Conservation (phyloP, 23 tunicate genomes). For the Oikopleura dioica region DNA sequence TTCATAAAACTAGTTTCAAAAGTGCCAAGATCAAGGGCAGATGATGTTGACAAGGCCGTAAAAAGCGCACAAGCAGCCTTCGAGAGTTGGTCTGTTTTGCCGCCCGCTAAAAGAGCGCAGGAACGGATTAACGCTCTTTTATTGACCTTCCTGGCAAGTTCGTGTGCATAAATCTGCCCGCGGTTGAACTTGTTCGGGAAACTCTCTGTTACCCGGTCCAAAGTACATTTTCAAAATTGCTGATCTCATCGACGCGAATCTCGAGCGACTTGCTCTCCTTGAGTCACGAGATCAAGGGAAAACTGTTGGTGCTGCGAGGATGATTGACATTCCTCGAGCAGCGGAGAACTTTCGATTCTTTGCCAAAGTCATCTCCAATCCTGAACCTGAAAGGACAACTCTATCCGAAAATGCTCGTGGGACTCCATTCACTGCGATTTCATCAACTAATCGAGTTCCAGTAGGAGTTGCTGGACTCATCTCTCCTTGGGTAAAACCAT, state of each 20-base stretch:
- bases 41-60: constrained; percentile 40
- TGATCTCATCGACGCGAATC: constrained; percentile 28
- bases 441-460: constrained; percentile 37
- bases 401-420: constrained; percentile 7
- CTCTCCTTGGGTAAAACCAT: neutral
- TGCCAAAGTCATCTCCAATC: constrained; percentile 32
- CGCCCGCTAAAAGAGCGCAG: constrained; percentile 14
- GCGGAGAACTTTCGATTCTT: constrained; percentile 52
- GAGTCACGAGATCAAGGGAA: constrained; percentile 81
- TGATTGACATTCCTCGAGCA: constrained; percentile 50
- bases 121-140: constrained; percentile 11
- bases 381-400: constrained; percentile 12
- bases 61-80: constrained; percentile 30
- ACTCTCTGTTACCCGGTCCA: constrained; percentile 14
- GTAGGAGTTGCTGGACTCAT: constrained; percentile 80
- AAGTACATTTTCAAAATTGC: constrained; percentile 44
- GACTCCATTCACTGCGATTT: constrained; percentile 15
- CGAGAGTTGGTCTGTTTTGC: constrained; percentile 32
- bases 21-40: neutral
- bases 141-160: neutral
- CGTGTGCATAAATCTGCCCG: neutral
- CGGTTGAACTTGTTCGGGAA: neutral
- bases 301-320: constrained; percentile 37
- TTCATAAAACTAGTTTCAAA: neutral
- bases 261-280: constrained; percentile 30